phyloP scores from a whole-genome alignment of 1,140 invertebrate species.

The Pteromalus puparum region DNA sequence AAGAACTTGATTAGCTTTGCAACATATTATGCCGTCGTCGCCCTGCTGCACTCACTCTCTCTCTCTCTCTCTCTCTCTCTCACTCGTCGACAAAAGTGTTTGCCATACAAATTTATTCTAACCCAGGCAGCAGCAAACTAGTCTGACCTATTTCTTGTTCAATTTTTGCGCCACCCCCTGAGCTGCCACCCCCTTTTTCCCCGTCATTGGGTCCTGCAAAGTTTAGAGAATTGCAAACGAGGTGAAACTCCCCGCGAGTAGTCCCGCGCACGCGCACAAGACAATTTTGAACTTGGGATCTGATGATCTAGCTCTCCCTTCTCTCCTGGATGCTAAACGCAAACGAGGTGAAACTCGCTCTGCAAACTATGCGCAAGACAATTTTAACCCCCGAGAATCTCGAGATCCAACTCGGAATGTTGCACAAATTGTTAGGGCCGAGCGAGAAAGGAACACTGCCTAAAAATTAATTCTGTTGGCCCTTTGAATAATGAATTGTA shows the following conservation, averaged over 20 bases:
- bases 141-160: constrained; percentile 5
- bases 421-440: not conserved
- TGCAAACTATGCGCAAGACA: not conserved
- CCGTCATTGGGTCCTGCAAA: not conserved
- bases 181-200: not conserved
- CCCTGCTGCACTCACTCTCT: too few species aligned
- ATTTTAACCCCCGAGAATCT: constrained; percentile 3
- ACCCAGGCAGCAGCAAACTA: not conserved
- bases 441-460: not conserved
- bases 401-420: not conserved
- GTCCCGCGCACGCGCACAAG: not conserved
- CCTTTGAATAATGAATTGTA: too few species aligned
- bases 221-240: constrained; percentile 31
- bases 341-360: not conserved
- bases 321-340: not conserved
- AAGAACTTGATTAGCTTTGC: not conserved
- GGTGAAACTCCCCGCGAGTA: not conserved
- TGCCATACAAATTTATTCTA: constrained; percentile 14
- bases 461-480: too few species aligned
- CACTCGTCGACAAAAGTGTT: constrained; percentile 1
- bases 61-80: not conserved
- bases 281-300: not conserved
- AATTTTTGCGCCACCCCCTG: not conserved
- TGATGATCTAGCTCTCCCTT: not conserved
- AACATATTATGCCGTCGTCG: not conserved